A percentile compares a stretch with the other conserved stretches of the same genome.
Conservation (phyloP, 37 sponge, comb jelly and placozoan species). For the Cliona cf. orientalis region DNA sequence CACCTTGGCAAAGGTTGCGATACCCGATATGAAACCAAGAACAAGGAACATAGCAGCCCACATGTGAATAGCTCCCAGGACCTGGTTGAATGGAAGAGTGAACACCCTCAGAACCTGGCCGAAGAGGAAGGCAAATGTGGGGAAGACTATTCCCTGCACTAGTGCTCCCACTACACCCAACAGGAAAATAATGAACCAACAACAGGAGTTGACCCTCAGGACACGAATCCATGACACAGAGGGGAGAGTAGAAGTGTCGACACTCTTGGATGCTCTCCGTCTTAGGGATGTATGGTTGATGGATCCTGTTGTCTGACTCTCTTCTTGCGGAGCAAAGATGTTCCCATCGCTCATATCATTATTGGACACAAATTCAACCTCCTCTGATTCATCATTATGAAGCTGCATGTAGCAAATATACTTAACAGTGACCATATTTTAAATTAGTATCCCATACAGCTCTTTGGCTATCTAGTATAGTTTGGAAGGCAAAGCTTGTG, state of each 20-base stretch:
- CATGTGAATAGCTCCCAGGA: constrained; percentile 8
- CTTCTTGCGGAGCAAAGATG: too few species aligned
- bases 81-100: constrained; percentile 1
- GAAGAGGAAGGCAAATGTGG: constrained; percentile 74
- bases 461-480: neutral
- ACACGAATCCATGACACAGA: constrained; percentile 2
- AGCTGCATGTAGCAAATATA: too few species aligned
- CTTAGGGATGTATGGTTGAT: too few species aligned
- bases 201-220: neutral
- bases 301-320: too few species aligned
- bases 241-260: too few species aligned
- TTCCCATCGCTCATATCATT: too few species aligned
- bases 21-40: constrained; percentile 49
- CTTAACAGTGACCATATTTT: too few species aligned
- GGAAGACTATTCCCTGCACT: constrained; percentile 51
- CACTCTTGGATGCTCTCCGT: too few species aligned
- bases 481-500: too few species aligned
- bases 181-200: neutral
- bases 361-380: too few species aligned
- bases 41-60: constrained; percentile 48
- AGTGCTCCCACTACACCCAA: neutral
- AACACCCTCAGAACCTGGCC: constrained; percentile 51
- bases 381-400: too few species aligned
- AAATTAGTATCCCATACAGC: too few species aligned
- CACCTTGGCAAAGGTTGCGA: constrained; percentile 34